phyloP scores from a whole-genome alignment of 2,888 invertebrate species.

The Lepetodrilus schrolli region DNA sequence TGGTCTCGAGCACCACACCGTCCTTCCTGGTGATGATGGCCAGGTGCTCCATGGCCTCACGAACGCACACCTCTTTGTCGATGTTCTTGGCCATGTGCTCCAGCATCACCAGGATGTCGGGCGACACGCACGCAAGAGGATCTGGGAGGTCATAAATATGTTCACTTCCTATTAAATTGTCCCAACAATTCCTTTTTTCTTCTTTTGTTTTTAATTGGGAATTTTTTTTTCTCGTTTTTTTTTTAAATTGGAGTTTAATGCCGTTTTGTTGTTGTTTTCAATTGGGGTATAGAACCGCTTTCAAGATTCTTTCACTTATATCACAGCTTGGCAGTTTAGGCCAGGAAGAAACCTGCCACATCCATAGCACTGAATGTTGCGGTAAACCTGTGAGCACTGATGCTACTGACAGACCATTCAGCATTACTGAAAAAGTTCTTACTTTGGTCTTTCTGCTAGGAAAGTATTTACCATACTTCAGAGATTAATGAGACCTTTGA shows the following conservation, averaged over 20 bases:
- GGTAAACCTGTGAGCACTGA: no score
- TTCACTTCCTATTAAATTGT: no score
- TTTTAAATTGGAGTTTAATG: no score
- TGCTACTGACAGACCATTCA: not conserved
- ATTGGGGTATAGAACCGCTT: no score
- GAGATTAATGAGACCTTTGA: not conserved
- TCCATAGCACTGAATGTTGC: no score
- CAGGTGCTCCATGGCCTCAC: conserved; percentile 63
- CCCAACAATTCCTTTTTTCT: not conserved
- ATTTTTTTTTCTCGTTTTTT: no score
- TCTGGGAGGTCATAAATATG: conserved; percentile 46
- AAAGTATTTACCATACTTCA: not conserved
- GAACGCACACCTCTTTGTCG: conserved; percentile 64
- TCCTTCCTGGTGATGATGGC: conserved; percentile 56
- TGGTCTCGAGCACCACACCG: conserved; percentile 52
- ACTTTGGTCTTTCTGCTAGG: not conserved
- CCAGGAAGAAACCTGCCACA: no score
- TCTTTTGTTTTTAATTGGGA: no score
- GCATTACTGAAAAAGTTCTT: conserved; percentile 23
- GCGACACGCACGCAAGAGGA: conserved; percentile 54
- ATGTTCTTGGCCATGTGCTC: conserved; percentile 65
- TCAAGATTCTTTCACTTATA: no score
- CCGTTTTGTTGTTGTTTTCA: no score
- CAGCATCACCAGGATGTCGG: conserved; percentile 57
- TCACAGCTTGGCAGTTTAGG: no score